phyloP scores from a whole-genome alignment of 2,113 vertebrate genomes.

The Anser cygnoides region DNA sequence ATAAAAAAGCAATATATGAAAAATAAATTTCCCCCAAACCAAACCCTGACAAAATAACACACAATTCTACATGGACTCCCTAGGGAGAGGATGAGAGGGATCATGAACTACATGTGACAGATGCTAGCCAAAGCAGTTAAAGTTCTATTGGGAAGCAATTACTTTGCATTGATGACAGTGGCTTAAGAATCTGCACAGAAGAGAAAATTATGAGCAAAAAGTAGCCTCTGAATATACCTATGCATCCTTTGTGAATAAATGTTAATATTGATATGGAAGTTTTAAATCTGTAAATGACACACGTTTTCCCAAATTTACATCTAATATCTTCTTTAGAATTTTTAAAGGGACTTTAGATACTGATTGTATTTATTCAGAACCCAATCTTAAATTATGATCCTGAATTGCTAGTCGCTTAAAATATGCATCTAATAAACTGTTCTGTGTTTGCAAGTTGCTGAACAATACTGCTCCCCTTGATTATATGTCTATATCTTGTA shows the following conservation, averaged over 20 bases:
- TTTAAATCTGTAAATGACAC: neutral
- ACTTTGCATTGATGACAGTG: neutral
- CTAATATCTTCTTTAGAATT: neutral
- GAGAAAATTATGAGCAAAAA: neutral
- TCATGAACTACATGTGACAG: neutral
- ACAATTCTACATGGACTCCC: neutral
- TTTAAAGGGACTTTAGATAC: neutral
- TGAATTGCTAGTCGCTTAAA: neutral
- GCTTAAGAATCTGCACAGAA: neutral
- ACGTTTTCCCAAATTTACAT: neutral
- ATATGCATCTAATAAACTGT: neutral
- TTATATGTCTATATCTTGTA: neutral
- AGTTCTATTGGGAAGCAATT: neutral
- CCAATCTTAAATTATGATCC: neutral
- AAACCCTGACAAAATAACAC: neutral
- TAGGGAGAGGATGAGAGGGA: constrained; percentile 6
- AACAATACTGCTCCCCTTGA: neutral
- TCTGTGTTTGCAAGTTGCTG: neutral
- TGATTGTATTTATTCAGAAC: neutral
- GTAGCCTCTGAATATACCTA: neutral
- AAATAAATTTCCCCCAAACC: constrained; percentile 23
- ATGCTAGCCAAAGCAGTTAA: constrained; percentile 24
- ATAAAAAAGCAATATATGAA: neutral
- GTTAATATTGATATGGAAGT: neutral
- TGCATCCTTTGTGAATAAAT: neutral